These are phyloP conservation scores for Trichonephila clavata DNA, from an alignment of 1,140 invertebrate genomes.

Conservation along the genomic window DNA sequence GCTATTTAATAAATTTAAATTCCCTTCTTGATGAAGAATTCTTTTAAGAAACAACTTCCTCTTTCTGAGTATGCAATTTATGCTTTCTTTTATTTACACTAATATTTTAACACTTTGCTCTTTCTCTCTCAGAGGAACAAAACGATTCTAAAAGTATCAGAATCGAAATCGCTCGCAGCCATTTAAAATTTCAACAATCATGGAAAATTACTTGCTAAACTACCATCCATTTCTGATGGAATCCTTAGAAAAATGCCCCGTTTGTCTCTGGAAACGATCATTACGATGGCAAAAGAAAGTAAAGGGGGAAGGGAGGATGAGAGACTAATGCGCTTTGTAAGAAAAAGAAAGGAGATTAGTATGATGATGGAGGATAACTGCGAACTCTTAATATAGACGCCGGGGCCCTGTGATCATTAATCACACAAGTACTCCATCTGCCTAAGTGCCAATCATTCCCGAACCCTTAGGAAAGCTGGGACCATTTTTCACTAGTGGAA, in stretches of 20 bases:
- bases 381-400: conserved; percentile 67
- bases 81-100: background rate
- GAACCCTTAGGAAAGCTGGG: background rate
- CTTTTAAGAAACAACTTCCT: too few species aligned
- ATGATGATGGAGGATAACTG: conserved; percentile 61
- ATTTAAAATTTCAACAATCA: conserved; percentile 47
- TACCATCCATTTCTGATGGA: background rate
- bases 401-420: conserved; percentile 28
- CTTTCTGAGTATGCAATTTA: too few species aligned
- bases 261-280: conserved; percentile 53
- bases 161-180: background rate
- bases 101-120: background rate
- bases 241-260: background rate
- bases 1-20: too few species aligned
- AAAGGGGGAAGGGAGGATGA: background rate
- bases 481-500: conserved; percentile 8
- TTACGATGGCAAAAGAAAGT: conserved; percentile 37
- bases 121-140: background rate
- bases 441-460: conserved; percentile 66
- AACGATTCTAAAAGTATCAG: background rate
- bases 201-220: background rate
- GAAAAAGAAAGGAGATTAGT: conserved; percentile 58
- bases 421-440: conserved; percentile 49
- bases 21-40: too few species aligned
- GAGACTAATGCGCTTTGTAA: conserved; percentile 43